phyloP scores from a whole-genome alignment of 2,113 vertebrate species.

The Hypomesus transpacificus region DNA sequence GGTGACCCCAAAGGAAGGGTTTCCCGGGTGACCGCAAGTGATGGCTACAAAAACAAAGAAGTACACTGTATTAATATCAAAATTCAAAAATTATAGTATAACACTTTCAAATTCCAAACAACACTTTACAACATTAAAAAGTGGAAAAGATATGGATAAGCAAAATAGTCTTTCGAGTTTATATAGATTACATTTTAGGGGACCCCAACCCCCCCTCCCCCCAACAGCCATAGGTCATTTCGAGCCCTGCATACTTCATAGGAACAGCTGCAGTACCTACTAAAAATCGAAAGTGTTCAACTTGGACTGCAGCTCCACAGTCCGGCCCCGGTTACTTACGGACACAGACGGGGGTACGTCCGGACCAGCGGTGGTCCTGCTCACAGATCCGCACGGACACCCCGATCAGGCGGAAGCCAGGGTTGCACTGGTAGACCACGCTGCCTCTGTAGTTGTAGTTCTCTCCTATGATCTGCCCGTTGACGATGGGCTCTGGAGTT shows the following conservation, averaged over 20 bases:
- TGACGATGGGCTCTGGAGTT: slow-evolving; percentile 87
- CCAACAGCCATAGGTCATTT: no score
- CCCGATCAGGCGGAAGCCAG: slow-evolving; percentile 94
- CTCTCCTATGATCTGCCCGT: slow-evolving; percentile 92
- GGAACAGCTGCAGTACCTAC: no score
- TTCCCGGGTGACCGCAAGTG: slow-evolving; percentile 95
- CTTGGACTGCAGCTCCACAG: background rate
- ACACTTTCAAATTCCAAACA: no score
- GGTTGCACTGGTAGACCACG: slow-evolving; percentile 94
- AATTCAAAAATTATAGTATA: background rate
- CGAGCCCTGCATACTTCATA: no score
- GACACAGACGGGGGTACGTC: slow-evolving; percentile 92
- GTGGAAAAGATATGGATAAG: no score
- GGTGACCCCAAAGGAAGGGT: slow-evolving; percentile 86
- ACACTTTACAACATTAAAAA: no score
- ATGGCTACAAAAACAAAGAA: slow-evolving; percentile 75
- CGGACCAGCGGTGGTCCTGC: slow-evolving; percentile 96
- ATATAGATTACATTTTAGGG: no score
- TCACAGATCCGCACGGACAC: slow-evolving; percentile 97
- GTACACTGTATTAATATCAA: background rate
- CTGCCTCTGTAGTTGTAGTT: slow-evolving; percentile 96
- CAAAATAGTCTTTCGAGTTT: no score
- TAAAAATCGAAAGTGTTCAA: background rate
- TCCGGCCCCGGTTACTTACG: slow-evolving; percentile 78
- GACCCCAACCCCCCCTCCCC: no score